phyloP scores from a whole-genome alignment of 2,113 vertebrate species.

The Arvicanthis niloticus region DNA sequence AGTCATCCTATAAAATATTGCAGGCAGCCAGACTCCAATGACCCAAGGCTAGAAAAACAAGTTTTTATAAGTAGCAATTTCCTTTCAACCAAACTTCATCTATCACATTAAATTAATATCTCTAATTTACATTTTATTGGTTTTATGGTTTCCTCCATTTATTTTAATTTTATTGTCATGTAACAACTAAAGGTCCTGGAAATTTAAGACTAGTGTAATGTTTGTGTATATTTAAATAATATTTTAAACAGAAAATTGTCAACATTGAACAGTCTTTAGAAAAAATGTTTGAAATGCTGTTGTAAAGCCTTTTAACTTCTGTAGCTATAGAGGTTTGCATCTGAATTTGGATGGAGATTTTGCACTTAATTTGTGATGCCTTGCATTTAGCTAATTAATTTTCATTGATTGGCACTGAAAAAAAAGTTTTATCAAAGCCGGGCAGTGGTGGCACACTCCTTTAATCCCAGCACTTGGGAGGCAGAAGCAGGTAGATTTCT shows the following conservation, averaged over 20 bases:
- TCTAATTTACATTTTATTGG: conserved; percentile 50
- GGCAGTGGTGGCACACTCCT: too few relatives aligned
- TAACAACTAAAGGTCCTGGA: neutral
- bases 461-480: too few relatives aligned
- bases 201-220: neutral
- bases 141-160: neutral
- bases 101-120: conserved; percentile 10
- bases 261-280: neutral
- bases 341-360: neutral
- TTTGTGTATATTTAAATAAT: neutral
- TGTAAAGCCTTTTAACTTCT: conserved; percentile 19
- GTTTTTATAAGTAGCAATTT: conserved; percentile 18
- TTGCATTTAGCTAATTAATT: neutral
- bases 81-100: neutral
- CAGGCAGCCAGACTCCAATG: neutral
- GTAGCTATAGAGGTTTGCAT: neutral
- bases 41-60: neutral
- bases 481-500: too few relatives aligned
- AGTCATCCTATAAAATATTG: conserved; percentile 46
- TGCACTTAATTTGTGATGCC: neutral
- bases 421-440: neutral
- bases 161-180: conserved; percentile 16
- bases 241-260: neutral
- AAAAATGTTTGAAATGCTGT: neutral
- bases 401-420: neutral